These are phyloP conservation scores for Propsilocerus akamusi DNA, from an alignment of 1,140 invertebrate species.

Conservation along the genomic window DNA sequence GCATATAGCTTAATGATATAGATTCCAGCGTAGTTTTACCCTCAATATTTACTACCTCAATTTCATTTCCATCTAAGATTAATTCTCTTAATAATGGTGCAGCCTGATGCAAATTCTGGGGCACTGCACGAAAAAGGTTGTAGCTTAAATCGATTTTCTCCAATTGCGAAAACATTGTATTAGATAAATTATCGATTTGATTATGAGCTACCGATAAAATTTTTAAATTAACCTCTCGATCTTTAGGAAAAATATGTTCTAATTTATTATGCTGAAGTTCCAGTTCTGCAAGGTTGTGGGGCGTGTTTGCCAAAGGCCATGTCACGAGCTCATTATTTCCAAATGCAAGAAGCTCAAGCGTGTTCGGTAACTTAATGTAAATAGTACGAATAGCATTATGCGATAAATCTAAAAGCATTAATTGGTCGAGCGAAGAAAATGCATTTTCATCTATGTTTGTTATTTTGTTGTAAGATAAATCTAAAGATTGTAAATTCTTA, in stretches of 20 bases:
- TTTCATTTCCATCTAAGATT: constrained; percentile 1
- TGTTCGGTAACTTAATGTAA: not conserved
- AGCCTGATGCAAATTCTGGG: not conserved
- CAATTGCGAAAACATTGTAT: not conserved
- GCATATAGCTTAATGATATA: not conserved
- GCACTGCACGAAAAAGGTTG: not conserved
- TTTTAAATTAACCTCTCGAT: not conserved
- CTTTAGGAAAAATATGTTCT: not conserved
- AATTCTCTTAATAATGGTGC: not conserved
- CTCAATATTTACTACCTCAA: not conserved
- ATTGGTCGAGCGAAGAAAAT: not conserved
- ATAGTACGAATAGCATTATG: not conserved
- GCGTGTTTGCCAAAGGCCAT: not conserved
- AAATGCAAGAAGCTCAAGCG: not conserved
- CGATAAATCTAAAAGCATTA: constrained; percentile 2
- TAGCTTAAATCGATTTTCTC: not conserved
- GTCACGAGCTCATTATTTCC: not conserved
- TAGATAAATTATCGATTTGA: not conserved
- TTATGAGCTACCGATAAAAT: not conserved
- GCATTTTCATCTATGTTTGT: not conserved
- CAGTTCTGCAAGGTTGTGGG: not conserved
- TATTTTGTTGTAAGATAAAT: not conserved
- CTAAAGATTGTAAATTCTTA: not conserved
- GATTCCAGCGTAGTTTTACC: not conserved
- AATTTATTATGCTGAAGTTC: constrained; percentile 5